Evolutionary conservation across 2,797 vertebrate species (phyloP), one percentile per base, ranked within the genome.

Genomic region (Danio jaintianensis): DNA sequence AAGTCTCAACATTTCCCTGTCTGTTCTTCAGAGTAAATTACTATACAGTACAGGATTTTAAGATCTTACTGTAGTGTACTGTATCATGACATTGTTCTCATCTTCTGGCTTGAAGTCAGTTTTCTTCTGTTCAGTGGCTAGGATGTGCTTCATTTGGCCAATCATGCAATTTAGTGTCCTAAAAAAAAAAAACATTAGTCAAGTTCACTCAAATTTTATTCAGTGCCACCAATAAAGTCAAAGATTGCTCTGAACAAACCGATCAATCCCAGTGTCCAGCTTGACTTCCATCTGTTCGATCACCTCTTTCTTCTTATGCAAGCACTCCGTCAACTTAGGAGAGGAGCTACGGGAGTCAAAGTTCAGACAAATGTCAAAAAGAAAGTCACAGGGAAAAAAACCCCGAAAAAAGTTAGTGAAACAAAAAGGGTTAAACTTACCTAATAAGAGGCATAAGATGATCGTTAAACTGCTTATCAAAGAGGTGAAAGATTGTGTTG

Each of bases 261-360:
- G 95, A 88, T 99, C 98, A 59, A 98, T 99, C 79, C 98, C 98
- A 42, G 95, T 97, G 92, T 99, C 98, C 91, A 99, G 90, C 91
- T 99, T 99, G 83, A 99, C 96, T 89, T 99, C 98, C 98, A 99
- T 99, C 89, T 99, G 98, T 84, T 99, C 98, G 71, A 99, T 99
- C 89, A 98, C 96, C 79, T 99, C 98, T 84, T 99, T 99, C 90
- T 99, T 99, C 94, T 98, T 99, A 87, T 98, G 98, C 87, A 99
- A 95, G 88, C 98, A 99, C 93, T 99, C 98, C 5, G 98, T 96
- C 86, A 99, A 91, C 89, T 98, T 99, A 85, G 97, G 97, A 90
- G 98, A 99, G 59, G 98, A 98, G 91, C 98, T 99, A 89, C 3
- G 53, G 61, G 73, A 50, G 75, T 78, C 9, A 85, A 7, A 78